Percentiles rank a stretch among this genome's conserved stretches.
Conservation (phyloP, 2,797 vertebrate species). For the Ceryle rudis region DNA sequence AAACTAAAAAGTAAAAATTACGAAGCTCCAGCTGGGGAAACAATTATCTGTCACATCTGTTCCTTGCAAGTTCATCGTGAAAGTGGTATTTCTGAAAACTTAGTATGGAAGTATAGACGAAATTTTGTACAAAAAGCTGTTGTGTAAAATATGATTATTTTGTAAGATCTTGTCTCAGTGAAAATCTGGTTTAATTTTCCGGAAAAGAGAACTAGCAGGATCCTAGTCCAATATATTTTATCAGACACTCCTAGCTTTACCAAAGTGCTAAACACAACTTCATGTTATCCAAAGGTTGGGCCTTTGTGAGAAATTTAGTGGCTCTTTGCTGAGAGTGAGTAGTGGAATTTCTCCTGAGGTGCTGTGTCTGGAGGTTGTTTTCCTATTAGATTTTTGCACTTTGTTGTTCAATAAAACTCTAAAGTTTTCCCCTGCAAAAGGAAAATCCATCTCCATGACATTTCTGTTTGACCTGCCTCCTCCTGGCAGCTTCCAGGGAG, state of each 20-base stretch:
- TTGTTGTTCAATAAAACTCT: neutral
- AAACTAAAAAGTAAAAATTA: neutral
- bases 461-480: neutral
- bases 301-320: neutral
- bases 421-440: neutral
- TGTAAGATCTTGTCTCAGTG: neutral
- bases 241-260: neutral
- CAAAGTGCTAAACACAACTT: neutral
- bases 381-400: neutral
- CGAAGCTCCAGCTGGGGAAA: neutral
- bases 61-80: neutral
- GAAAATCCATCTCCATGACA: neutral
- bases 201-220: neutral
- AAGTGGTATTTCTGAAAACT: neutral
- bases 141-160: neutral
- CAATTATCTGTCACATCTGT: neutral
- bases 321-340: neutral
- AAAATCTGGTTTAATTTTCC: neutral
- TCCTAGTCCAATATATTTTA: neutral
- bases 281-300: neutral
- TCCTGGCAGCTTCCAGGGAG: neutral
- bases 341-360: neutral
- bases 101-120: neutral
- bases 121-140: neutral
- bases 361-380: neutral